A percentile compares a stretch with the other conserved stretches of the same genome.
phyloP scores from a whole-genome alignment of 2,888 invertebrate species.

The Drosophila neutralis region DNA sequence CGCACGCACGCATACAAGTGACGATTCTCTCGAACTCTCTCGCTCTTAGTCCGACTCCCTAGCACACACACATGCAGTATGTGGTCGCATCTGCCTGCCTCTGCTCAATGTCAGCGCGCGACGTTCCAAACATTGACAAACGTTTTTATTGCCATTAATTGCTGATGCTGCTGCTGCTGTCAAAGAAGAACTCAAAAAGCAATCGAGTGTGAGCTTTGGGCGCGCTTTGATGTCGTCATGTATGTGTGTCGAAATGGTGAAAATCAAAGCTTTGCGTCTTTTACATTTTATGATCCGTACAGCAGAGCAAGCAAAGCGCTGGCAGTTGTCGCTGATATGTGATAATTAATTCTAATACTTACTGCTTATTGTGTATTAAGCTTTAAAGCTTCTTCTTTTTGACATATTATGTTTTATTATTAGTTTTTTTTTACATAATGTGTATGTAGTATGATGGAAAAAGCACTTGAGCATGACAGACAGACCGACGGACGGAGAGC shows the following conservation, averaged over 20 bases:
- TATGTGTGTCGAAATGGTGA: slow-evolving; percentile 23
- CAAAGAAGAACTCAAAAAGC: slow-evolving; percentile 37
- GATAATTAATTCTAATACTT: slow-evolving; percentile 17
- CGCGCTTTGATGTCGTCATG: slow-evolving; percentile 44
- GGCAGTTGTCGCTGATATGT: slow-evolving; percentile 12
- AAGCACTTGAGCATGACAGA: slow-evolving; percentile 47
- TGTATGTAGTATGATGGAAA: slow-evolving; percentile 24
- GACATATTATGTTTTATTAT: background rate
- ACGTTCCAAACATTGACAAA: slow-evolving; percentile 50
- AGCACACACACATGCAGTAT: background rate
- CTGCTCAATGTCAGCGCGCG: slow-evolving; percentile 46
- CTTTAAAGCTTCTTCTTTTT: slow-evolving; percentile 15
- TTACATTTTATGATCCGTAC: slow-evolving; percentile 18
- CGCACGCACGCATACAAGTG: slow-evolving; percentile 7
- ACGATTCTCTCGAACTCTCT: slow-evolving; percentile 3
- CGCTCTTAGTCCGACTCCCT: background rate
- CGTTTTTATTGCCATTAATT: slow-evolving; percentile 60
- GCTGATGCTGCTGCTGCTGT: slow-evolving; percentile 29
- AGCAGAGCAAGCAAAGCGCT: background rate
- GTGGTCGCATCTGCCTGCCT: slow-evolving; percentile 1
- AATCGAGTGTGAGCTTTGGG: slow-evolving; percentile 28
- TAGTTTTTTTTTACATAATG: slow-evolving; percentile 33
- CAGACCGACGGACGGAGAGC: slow-evolving; percentile 1
- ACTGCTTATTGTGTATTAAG: background rate
- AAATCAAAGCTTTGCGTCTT: slow-evolving; percentile 40